Base-by-base conservation (phyloP, 2,888 invertebrate genomes). In the Bhutanitis thaidina region DNA sequence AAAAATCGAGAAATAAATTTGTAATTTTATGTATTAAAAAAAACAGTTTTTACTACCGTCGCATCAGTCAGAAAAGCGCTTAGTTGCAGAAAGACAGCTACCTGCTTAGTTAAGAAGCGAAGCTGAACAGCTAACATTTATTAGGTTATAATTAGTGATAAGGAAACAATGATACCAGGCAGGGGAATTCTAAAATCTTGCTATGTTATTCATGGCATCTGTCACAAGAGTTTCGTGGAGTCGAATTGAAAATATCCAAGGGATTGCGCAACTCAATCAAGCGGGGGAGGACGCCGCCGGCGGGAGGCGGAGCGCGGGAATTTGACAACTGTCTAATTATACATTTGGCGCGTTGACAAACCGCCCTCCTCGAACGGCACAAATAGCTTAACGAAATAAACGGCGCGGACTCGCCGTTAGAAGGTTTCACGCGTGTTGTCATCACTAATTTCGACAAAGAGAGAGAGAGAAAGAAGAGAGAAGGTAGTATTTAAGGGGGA, bases 251-350 rank as follows among this genome's bases (percentile, higher is more conserved):
- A 37, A 52, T 41, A 53, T 53, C 12, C 2, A 15, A 8, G 30
- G 15, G 34, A 16, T 79, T 79, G 62, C 72, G 72, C 65, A 78
- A 76, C 62, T 29, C 39, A 53, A 53, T 53, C 40, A 40, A 40
- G 44, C 39, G 20, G 15, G 27, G 20, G 16, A 3, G 30, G 25
- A n/a, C n/a, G 34, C 15, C 49, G 49, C 50, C 52, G 53, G 59
- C 59, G 57, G 55, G 59, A 59, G 62, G 64, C 2, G 20, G n/a
- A n/a, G n/a, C 67, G 67, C 57, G 64, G 62, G 66, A 66, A 71
- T 79, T 77, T 78, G 78, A 81, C 77, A 78, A 74, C 69, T 70
- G 64, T 71, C 80, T 84, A 83, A 79, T 80, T 77, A 76, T 84
- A 83, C 72, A 67, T 69, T 67, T 83, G 84, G 84, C 83, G 53